phyloP scores from a whole-genome alignment of 2,113 vertebrate genomes.

The Engystomops pustulosus region DNA sequence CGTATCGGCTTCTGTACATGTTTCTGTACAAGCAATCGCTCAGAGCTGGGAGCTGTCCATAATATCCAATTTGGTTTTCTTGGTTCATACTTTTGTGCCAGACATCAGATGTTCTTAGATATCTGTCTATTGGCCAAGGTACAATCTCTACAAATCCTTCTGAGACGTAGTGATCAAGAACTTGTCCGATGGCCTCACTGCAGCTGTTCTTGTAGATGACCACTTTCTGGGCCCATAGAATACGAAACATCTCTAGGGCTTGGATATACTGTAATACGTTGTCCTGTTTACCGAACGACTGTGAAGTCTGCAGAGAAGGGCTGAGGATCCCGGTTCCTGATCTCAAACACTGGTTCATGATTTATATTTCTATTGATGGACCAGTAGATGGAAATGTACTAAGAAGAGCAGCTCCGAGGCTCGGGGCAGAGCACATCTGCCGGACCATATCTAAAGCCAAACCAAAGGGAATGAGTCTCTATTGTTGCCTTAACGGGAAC shows the following conservation, averaged over 20 bases:
- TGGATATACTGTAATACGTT: neutral
- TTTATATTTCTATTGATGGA: neutral
- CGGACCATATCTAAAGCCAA: neutral
- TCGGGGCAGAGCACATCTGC: neutral
- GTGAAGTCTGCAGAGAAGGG: neutral
- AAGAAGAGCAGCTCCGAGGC: neutral
- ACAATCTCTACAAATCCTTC: neutral
- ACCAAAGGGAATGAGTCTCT: neutral
- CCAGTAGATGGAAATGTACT: neutral
- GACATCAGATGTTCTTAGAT: neutral
- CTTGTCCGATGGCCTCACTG: neutral
- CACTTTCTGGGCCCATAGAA: slow-evolving; percentile 6
- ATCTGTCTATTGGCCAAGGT: slow-evolving; percentile 8
- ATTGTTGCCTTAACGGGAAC: neutral
- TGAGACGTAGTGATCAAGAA: neutral
- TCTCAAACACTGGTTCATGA: neutral
- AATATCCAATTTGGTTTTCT: neutral
- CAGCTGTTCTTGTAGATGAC: neutral
- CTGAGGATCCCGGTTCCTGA: neutral
- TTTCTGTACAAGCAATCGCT: neutral
- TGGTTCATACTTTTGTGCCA: neutral
- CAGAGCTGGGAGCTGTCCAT: neutral
- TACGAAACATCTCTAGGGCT: neutral
- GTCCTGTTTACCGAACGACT: neutral
- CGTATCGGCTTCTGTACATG: neutral